Base-by-base conservation (phyloP, 92 coral and sea anemone genomes). In the Meandrina meandrites region DNA sequence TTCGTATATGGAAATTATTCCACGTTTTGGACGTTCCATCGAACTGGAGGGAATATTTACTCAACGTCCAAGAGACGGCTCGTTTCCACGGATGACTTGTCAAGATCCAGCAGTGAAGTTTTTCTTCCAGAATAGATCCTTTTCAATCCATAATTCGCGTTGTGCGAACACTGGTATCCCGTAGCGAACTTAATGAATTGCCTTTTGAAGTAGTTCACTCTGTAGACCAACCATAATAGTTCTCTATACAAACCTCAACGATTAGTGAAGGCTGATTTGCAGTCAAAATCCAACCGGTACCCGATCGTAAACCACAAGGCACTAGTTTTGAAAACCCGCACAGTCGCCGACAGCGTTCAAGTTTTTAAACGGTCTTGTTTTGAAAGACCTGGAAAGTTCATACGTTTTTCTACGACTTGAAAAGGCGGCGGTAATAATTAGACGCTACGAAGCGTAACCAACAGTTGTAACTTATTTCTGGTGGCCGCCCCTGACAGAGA, bases 231-330 rank as follows among this genome's bases (percentile, higher is more conserved):
- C 74, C 81, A 31, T 22, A 31, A 54, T 32, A 19, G 56, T 47
- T 17, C 75, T 18, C n/a, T 78, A 19, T 30, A 75, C 11, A 77
- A 48, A 64, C 66, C 82, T 58, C 76, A 37, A 57, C 71, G 50
- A 75, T 53, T 84, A 73, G 8, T 27, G 34, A 73, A 74, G 73
- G 31, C 50, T 54, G 12, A 51, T 37, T 73, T 31, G 40, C 71
- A 75, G 53, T 17, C 74, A 56, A 51, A 56, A 82, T 5, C 74
- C 81, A 0, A 34, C 88, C 15, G 88, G 88, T 85, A 85, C 88
- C 88, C 1, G 77, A 16, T 64, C 58, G 53, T 11, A 21, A 31
- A 62, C 58, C 7, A 32, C 48, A 8, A 21, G 77, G 85, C 51
- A 72, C 87, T 72, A 32, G 71, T n/a, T 75, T 75, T 19, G 40